Percentiles rank a stretch among this genome's conserved stretches.
phyloP scores from a whole-genome alignment of 2,888 invertebrate species.

The Megaustenia siamemsis region DNA sequence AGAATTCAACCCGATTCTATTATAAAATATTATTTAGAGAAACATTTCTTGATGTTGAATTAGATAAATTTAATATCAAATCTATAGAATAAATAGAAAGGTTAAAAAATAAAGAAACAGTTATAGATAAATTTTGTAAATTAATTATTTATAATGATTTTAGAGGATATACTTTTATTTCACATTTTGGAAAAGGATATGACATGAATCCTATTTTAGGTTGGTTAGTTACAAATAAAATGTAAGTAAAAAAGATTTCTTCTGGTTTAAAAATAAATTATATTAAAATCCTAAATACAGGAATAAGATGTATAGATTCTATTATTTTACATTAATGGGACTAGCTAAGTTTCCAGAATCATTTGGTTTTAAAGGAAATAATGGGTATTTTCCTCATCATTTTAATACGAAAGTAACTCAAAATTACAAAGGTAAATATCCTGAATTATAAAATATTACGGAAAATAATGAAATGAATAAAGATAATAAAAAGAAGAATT shows the following conservation, averaged over 20 bases:
- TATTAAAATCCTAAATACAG: neutral
- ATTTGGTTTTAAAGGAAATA: neutral
- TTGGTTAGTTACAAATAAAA: neutral
- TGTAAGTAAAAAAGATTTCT: neutral
- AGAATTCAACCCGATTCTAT: too few species aligned
- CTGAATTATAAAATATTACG: too few species aligned
- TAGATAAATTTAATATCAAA: neutral
- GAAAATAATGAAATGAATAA: too few species aligned
- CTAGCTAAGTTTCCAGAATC: neutral
- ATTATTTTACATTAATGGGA: neutral
- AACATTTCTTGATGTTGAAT: neutral
- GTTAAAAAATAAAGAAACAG: too few species aligned
- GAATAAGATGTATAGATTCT: neutral
- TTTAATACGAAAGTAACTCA: neutral
- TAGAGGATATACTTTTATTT: neutral
- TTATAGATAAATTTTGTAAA: neutral
- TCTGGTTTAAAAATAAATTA: neutral
- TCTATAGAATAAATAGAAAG: neutral
- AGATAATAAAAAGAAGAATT: too few species aligned
- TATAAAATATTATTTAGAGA: too few species aligned
- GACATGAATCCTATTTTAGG: neutral
- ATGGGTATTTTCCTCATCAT: neutral
- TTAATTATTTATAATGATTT: neutral
- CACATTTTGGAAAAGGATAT: neutral
- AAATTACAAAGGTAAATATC: neutral